A percentile compares a stretch with the other conserved stretches of the same genome.
These are phyloP conservation scores for Hippocampus comes DNA, from an alignment of 2,113 vertebrate species.

Conservation along the genomic window DNA sequence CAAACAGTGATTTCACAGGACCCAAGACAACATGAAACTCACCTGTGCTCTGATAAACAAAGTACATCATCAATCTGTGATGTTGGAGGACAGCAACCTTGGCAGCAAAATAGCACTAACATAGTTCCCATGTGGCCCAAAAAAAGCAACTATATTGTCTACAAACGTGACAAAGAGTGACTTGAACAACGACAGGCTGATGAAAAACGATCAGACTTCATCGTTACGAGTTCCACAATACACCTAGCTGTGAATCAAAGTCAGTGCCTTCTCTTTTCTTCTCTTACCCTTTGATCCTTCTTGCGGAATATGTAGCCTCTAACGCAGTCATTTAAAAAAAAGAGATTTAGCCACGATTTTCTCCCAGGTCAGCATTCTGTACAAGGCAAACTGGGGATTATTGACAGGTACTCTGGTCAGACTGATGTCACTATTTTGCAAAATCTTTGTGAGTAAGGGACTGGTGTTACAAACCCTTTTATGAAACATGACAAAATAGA, in stretches of 20 bases:
- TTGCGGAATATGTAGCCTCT: background rate
- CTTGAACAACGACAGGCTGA: background rate
- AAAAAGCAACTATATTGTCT: too few relatives aligned
- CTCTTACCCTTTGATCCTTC: background rate
- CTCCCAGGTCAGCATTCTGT: background rate
- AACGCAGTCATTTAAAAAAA: background rate
- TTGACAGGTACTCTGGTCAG: background rate
- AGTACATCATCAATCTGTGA: background rate
- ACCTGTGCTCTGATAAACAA: background rate
- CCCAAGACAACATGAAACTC: background rate
- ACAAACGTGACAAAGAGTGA: too few relatives aligned
- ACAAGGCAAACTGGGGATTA: background rate
- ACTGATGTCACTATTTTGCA: background rate
- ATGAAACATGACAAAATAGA: background rate
- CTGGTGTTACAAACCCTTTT: background rate
- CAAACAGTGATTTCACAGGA: background rate
- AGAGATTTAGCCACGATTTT: background rate
- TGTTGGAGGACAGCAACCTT: too few relatives aligned
- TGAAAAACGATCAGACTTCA: background rate
- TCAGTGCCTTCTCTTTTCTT: background rate
- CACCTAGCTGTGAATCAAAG: background rate
- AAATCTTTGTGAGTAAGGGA: background rate
- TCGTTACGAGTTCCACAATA: background rate
- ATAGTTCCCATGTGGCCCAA: too few relatives aligned
- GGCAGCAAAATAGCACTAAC: too few relatives aligned